These are phyloP conservation scores for Ophioderma brevispina DNA, from an alignment of 35 echinoderm and acorn worm species.

Conservation along the genomic window DNA sequence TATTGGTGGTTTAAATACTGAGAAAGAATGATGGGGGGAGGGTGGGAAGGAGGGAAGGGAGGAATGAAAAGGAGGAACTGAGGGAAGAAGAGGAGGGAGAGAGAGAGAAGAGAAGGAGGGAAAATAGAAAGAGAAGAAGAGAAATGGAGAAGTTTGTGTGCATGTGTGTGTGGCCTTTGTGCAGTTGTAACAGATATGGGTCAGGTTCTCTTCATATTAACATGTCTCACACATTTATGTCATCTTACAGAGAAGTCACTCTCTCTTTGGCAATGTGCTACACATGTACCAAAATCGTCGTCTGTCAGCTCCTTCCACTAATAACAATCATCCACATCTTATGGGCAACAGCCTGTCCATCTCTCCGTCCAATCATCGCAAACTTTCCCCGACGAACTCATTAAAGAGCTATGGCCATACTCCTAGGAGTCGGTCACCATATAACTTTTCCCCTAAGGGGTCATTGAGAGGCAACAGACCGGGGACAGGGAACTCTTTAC, in stretches of 20 bases:
- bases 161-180: too few relatives aligned
- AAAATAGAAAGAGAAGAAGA: too few relatives aligned
- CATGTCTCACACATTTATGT: too few relatives aligned
- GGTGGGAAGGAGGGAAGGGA: too few relatives aligned
- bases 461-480: constrained; percentile 46
- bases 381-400: constrained; percentile 90
- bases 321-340: constrained; percentile 55
- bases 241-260: constrained; percentile 92
- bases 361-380: constrained; percentile 90
- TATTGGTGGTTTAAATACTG: too few relatives aligned
- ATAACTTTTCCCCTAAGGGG: constrained; percentile 60
- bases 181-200: too few relatives aligned
- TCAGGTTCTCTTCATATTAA: too few relatives aligned
- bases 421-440: constrained; percentile 75
- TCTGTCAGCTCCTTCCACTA: constrained; percentile 71
- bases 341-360: constrained; percentile 72
- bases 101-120: too few relatives aligned
- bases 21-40: too few relatives aligned
- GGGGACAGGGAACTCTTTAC: constrained; percentile 64
- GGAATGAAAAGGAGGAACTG: too few relatives aligned
- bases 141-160: too few relatives aligned
- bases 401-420: constrained; percentile 88
- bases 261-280: constrained; percentile 90
- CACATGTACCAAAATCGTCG: constrained; percentile 90
- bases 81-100: too few relatives aligned